phyloP scores from a whole-genome alignment of 2,888 invertebrate species.

The Nemurella pictetii region DNA sequence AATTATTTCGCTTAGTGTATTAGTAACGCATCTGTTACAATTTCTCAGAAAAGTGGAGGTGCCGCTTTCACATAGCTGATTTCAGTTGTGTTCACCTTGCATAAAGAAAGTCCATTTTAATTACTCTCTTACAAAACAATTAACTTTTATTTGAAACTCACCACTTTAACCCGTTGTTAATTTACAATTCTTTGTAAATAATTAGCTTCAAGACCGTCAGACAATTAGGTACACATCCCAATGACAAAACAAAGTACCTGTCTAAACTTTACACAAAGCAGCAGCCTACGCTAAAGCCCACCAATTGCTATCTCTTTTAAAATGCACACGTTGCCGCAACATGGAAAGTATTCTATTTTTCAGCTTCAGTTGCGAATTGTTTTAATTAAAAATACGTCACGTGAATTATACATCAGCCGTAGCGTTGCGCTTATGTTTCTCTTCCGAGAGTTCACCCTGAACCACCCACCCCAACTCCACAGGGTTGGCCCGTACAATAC shows the following conservation, averaged over 20 bases:
- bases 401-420: slow-evolving; percentile 2
- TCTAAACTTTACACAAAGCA: neutral
- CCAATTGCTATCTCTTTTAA: neutral
- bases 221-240: neutral
- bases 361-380: neutral
- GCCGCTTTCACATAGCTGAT: neutral
- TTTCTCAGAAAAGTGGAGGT: neutral
- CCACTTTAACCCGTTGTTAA: neutral
- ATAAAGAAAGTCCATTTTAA: neutral
- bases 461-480: neutral
- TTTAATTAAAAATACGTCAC: slow-evolving; percentile 20
- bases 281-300: neutral
- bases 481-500: neutral
- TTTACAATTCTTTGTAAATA: neutral
- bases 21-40: neutral
- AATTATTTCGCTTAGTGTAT: neutral
- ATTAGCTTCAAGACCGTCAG: neutral
- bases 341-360: neutral
- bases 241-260: neutral
- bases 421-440: neutral
- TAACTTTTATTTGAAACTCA: neutral
- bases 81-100: neutral
- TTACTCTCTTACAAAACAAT: neutral
- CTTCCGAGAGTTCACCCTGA: neutral
- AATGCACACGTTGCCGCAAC: neutral